A percentile compares a stretch with the other conserved stretches of the same genome.
Evolutionary conservation across 1,140 invertebrate species (phyloP).

Genomic region (Zaprionus ghesquierei): DNA sequence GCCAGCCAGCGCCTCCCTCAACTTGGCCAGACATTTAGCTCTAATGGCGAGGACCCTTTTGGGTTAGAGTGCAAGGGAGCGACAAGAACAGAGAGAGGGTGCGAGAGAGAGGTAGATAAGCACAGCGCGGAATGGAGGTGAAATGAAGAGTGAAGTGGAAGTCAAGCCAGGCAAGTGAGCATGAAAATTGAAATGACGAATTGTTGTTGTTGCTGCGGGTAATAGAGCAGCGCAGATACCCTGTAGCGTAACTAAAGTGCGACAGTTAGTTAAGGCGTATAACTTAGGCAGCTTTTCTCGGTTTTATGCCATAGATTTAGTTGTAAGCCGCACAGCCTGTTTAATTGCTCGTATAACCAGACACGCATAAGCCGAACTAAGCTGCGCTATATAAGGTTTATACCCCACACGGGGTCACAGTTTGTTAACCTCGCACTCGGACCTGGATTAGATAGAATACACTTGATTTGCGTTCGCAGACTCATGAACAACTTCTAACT

Average conservation of each 20-base stretch:
- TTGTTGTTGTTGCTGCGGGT: slow-evolving; percentile 14
- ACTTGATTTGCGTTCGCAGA: not conserved
- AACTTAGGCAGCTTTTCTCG: not conserved
- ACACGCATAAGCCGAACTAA: not conserved
- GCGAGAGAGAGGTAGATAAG: not conserved
- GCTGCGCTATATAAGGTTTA: not conserved
- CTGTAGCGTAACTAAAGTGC: not conserved
- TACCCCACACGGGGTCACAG: not conserved
- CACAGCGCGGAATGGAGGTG: not conserved
- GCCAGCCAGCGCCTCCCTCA: slow-evolving; percentile 11
- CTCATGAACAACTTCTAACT: not conserved
- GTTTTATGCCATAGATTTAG: not conserved
- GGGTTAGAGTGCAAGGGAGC: not conserved
- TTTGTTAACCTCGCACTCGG: not conserved
- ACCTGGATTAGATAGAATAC: not conserved
- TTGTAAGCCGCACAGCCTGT: not conserved
- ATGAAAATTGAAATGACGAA: slow-evolving; percentile 41
- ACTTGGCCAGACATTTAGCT: slow-evolving; percentile 34
- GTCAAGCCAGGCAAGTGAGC: slow-evolving; percentile 32
- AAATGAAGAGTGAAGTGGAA: not conserved
- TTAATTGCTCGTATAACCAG: not conserved
- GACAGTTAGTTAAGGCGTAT: not conserved
- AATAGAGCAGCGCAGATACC: slow-evolving; percentile 9
- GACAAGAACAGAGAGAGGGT: not conserved
- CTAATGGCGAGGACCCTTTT: slow-evolving; percentile 24